Evolutionary conservation across 53 echinoderm and acorn worm genomes (phyloP), one percentile per base, ranked within the genome.

Genomic region (Actinopyga echinites): DNA sequence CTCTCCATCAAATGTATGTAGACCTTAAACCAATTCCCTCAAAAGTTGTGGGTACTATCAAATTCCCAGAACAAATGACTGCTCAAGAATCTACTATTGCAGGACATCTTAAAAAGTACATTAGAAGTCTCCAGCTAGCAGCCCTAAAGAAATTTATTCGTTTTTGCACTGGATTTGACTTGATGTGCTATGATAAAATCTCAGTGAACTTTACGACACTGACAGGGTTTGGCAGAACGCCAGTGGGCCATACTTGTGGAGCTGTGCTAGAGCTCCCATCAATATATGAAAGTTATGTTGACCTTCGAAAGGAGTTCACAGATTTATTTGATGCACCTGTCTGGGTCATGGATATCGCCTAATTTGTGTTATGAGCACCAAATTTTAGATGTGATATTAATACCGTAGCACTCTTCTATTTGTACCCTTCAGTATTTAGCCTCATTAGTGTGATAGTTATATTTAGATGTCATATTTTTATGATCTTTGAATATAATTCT

Each of bases 51-150:
- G 59, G 79, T 43, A 58, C 44, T 43, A 42, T 84, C 33, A 43
- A 69, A 29, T 79, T 89, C 62, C 68, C 89, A 44, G 67, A 79
- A 31, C 60, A 69, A n/a, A 67, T 69, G 56, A 75, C 67, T 20
- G 30, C 75, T 34, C 66, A 44, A 43, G 57, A 78, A 79, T 26
- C n/a, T 30, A 57, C 57, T 66, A 69, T 78, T 33, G 67, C 66
- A 25, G 75, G 29, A 42, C 55, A 64, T 38, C 83, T 88, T 57
- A 65, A 73, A 78, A 88, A 57, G 80, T 89, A 84, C 84, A 65
- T 89, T 38, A 64, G 79, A 57, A 79, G 79, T 56, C 65, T 84
- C 45, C 57, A 65, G 35, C 54, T 26, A 79, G 89, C 74, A 54
- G 84, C 62, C 38, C 67, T 89, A 59, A 57, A 79, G 83, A 83